These are phyloP conservation scores for Nothura maculosa DNA, from an alignment of 2,797 vertebrate genomes.

Conservation along the genomic window DNA sequence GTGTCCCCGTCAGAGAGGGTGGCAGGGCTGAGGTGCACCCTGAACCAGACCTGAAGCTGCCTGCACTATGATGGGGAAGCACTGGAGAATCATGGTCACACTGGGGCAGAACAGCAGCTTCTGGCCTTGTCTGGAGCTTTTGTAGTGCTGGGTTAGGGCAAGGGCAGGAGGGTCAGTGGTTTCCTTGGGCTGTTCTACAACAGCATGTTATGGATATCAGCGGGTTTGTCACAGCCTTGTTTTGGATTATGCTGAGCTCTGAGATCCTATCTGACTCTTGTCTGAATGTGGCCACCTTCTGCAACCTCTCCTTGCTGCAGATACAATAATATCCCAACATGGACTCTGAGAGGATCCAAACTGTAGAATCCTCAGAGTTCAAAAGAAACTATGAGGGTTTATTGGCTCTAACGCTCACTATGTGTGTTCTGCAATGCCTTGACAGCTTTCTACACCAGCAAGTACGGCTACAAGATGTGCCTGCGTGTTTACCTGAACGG, in stretches of 20 bases:
- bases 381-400: not conserved
- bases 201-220: accelerated
- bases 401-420: not conserved
- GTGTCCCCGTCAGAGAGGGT: not conserved
- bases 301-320: not conserved
- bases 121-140: not conserved
- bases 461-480: constrained; percentile 99
- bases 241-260: not conserved
- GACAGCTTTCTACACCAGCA: constrained; percentile 96
- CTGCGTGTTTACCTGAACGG: constrained; percentile 95
- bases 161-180: accelerated
- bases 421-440: not conserved
- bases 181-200: not conserved
- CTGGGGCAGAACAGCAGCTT: not conserved
- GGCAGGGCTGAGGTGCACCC: not conserved
- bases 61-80: accelerated
- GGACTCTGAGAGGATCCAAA: not conserved
- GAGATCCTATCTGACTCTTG: not conserved
- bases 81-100: not conserved
- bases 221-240: not conserved
- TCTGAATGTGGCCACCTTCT: not conserved
- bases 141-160: not conserved
- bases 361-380: not conserved
- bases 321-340: not conserved
- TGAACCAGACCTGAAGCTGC: not conserved